Base-by-base conservation (phyloP, 1,140 invertebrate species). In the Eubasilissa regina region DNA sequence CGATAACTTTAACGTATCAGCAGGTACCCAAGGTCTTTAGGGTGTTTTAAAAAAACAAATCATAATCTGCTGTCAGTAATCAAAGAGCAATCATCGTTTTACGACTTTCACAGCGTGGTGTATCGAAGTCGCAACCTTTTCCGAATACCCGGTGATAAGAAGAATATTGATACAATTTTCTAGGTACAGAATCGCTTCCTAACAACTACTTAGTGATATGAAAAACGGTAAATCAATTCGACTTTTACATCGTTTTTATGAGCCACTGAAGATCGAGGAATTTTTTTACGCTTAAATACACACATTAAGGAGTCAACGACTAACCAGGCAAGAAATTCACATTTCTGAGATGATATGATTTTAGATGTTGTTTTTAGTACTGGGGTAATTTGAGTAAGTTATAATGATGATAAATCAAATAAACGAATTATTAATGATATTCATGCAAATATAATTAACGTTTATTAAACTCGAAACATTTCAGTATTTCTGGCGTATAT, bases 191-290 rank as follows among this genome's bases (percentile, higher is more conserved):
- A 64, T 43, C 60, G 45, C 17, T 48, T 19, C 47, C 66, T 47
- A 19, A 70, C 15, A 70, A 70, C 43, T 48, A 70, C 66, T 70
- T 70, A 70, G 66, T 44, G 66, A 70, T 70, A 70, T 70, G 66
- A 48, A 48, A 35, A 19, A 17, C 17, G 35, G 66, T 70, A 70
- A 70, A 70, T 70, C 43, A 70, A 19, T 17, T 15, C 66, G 60
- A 70, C 43, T 17, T 70, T 70, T 70, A 70, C 17, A 21, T 48
- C 45, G 12, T 70, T 70, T 70, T 48, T 48, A 70, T 48, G 21
- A 17, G n/a, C 19, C 66, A 10, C 64, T 51, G 25, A 62, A 62
- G 21, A 25, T 11, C 58, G 7, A 19, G 12, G 55, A 58, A 6
- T 8, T 58, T 58, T 58, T 58, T 58, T 35, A 35, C 25, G 25